Base-by-base conservation (phyloP, 30 jellyfish, hydroid and myxozoan genomes). In the Turritopsis rubra region DNA sequence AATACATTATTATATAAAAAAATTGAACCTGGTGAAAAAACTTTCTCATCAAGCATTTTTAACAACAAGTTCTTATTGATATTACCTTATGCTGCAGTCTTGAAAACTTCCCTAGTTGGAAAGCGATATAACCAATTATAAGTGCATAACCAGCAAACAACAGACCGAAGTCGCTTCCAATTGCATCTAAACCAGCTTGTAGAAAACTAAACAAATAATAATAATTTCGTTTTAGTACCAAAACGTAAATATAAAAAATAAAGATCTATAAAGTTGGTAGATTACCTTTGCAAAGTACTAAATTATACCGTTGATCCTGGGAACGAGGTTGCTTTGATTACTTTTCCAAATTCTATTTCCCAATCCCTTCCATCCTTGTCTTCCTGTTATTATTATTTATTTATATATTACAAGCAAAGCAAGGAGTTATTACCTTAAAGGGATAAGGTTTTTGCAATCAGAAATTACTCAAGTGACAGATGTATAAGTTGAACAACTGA, bases 81-180 rank as follows among this genome's bases (percentile, higher is more conserved):
- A 13, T 18, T 22, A 91, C 97, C 97, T 91, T 91, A 18, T 82
- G 96, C 71, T 91, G 89, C 16, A 91, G 71, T 7, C 89, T 80
- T 0, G 93, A 85, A 82, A 91, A 86, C 66, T 73, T 91, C 30
- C 97, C 97, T 9, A 91, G 88, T 93, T 85, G 89, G n/a, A 91
- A 17, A 1, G 95, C 93, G 13, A 91, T 65, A 74, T 91, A 91
- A 0, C 73, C 90, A 72, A 91, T 91, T 75, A 91, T 91, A 71
- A 91, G 94, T 26, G 88, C 53, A 79, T 91, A 91, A 8, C 97
- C 97, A 54, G 78, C 66, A 9, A 90, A 91, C 73, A 91, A 85
- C 25, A 86, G 65, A n/a, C 88, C 29, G 28, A 83, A 71, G 53
- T 91, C 97, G 29, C 86, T 85, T 21, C 90, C 60, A 52, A 91